A percentile compares a stretch with the other conserved stretches of the same genome.
Conservation (phyloP, 2,888 invertebrate species). For the Arrhopalites spinosus region DNA sequence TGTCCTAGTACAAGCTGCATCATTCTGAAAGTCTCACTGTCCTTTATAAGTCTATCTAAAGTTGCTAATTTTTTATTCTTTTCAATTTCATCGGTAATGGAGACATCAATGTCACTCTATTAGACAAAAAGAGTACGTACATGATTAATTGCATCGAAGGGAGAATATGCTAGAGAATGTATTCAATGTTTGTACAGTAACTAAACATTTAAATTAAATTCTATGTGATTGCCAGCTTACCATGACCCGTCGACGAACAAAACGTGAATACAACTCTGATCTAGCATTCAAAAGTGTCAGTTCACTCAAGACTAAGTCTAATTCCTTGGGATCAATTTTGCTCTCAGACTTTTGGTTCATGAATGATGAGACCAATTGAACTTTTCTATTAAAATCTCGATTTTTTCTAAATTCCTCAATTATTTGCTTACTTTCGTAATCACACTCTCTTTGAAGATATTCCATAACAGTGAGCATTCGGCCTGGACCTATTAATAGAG, state of each 20-base stretch:
- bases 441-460: conserved; percentile 79
- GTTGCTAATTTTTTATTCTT: conserved; percentile 61
- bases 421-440: conserved; percentile 67
- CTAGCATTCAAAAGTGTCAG: conserved; percentile 88
- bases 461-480: conserved; percentile 72
- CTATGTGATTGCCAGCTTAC: too few relatives aligned
- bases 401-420: conserved; percentile 74
- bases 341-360: conserved; percentile 57
- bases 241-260: conserved; percentile 76
- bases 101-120: conserved; percentile 69
- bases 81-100: conserved; percentile 63
- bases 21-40: conserved; percentile 74
- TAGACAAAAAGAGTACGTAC: neutral
- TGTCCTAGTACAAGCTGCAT: conserved; percentile 84
- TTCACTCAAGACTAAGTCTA: conserved; percentile 87
- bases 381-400: conserved; percentile 68
- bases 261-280: conserved; percentile 87
- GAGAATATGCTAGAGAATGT: too few relatives aligned
- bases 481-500: conserved; percentile 65
- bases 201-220: neutral
- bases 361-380: conserved; percentile 68
- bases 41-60: conserved; percentile 71
- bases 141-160: neutral
- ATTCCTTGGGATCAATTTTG: conserved; percentile 73
- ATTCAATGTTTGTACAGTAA: too few relatives aligned